These are phyloP conservation scores for Aurelia sp. DNA, from an alignment of 30 jellyfish, hydroid and myxozoan species.

Conservation along the genomic window DNA sequence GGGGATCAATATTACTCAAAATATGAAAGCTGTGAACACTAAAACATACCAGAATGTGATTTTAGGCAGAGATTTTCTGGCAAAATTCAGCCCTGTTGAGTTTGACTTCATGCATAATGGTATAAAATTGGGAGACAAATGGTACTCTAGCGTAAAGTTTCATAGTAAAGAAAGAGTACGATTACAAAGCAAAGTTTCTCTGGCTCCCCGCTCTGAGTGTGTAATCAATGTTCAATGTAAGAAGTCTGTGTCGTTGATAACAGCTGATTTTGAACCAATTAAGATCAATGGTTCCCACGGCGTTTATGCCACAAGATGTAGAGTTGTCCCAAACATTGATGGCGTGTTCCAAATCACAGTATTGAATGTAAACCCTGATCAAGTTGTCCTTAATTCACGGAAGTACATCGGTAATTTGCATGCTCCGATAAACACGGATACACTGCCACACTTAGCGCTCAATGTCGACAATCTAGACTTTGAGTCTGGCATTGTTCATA, in stretches of 20 bases:
- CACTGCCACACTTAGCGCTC: no score
- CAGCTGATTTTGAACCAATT: conserved; percentile 43
- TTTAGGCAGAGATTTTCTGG: conserved; percentile 14
- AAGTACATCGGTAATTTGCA: conserved; percentile 3
- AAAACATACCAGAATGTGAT: conserved; percentile 19
- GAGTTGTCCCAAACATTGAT: conserved; percentile 19
- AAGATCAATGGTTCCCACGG: not conserved
- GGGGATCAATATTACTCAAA: conserved; percentile 11
- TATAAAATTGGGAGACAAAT: not conserved
- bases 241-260: conserved; percentile 19
- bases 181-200: not conserved
- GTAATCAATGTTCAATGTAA: conserved; percentile 10
- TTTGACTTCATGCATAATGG: not conserved
- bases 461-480: not conserved
- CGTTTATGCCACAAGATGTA: conserved; percentile 33
- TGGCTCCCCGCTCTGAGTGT: not conserved
- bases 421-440: not conserved
- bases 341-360: conserved; percentile 20
- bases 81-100: conserved; percentile 6
- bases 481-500: no score
- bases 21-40: conserved; percentile 20
- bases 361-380: not conserved
- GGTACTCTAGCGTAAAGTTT: not conserved
- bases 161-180: not conserved
- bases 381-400: not conserved